phyloP scores from a whole-genome alignment of 2,888 invertebrate species.

The Hartigia nigra region DNA sequence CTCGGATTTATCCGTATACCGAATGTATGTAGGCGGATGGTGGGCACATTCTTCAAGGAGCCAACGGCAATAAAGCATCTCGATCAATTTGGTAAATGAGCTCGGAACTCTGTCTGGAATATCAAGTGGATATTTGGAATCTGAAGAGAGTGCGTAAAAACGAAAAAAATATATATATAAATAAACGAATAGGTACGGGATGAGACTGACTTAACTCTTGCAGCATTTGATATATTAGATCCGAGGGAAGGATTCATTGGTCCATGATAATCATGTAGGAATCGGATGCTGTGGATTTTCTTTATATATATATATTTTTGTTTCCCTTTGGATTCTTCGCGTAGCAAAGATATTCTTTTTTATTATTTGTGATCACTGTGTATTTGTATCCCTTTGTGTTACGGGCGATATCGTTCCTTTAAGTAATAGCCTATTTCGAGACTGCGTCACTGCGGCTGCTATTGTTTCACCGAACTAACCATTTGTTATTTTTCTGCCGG shows the following conservation, averaged over 20 bases:
- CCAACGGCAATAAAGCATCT: slow-evolving; percentile 7
- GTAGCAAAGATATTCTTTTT: not conserved
- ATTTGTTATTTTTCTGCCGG: not conserved
- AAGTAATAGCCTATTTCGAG: not conserved
- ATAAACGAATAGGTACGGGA: not conserved
- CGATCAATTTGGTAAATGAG: slow-evolving; percentile 4
- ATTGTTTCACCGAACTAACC: not conserved
- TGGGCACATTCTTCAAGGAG: not conserved
- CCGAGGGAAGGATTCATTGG: not conserved
- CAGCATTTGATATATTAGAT: not conserved
- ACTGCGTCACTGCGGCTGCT: not conserved
- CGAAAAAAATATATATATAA: not conserved
- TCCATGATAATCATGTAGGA: not conserved
- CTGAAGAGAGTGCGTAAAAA: slow-evolving; percentile 1
- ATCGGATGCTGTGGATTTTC: not conserved
- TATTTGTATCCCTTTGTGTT: not conserved
- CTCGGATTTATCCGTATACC: not conserved
- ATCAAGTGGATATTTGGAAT: not conserved
- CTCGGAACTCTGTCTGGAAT: not conserved
- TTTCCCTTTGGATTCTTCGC: not conserved
- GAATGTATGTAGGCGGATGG: not conserved
- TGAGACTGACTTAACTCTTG: not conserved
- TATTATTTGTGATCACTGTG: not conserved
- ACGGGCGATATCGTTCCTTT: not conserved
- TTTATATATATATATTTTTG: not conserved